Conservation (phyloP, 2,797 vertebrate genomes). For the Protonibea diacanthus region DNA sequence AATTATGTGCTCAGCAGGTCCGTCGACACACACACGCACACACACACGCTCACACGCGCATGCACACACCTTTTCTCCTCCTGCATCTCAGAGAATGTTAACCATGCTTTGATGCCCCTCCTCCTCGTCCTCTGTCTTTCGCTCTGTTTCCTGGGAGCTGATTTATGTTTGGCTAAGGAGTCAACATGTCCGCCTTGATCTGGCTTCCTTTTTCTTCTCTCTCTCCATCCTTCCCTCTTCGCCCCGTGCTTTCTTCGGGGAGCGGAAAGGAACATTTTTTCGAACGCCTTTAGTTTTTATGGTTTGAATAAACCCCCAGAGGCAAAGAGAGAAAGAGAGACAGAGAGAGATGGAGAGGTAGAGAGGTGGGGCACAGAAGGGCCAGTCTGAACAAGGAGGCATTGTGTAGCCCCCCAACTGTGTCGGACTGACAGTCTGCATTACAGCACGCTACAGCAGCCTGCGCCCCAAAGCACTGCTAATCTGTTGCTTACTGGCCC, state of each 20-base stretch:
- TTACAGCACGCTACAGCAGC: constrained; percentile 79
- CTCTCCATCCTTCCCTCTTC: constrained; percentile 24
- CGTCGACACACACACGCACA: neutral
- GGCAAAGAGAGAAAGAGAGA: constrained; percentile 44
- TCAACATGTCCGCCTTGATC: constrained; percentile 60
- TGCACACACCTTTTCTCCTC: constrained; percentile 43
- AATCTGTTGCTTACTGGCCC: constrained; percentile 74
- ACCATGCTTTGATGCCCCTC: constrained; percentile 77
- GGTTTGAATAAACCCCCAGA: constrained; percentile 65
- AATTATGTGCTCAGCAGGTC: constrained; percentile 58
- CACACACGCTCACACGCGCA: constrained; percentile 21
- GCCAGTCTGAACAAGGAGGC: constrained; percentile 81
- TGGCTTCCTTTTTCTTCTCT: constrained; percentile 32
- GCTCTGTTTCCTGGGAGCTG: constrained; percentile 66
- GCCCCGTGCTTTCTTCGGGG: constrained; percentile 4
- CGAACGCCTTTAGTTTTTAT: constrained; percentile 52
- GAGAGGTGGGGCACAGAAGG: constrained; percentile 68
- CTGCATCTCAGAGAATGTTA: constrained; percentile 71
- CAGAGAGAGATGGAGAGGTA: constrained; percentile 64
- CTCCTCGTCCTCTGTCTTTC: constrained; percentile 34
- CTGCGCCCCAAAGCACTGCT: constrained; percentile 70
- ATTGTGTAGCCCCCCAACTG: constrained; percentile 82
- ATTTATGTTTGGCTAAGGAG: constrained; percentile 76
- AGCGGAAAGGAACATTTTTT: constrained; percentile 20
- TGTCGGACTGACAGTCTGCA: constrained; percentile 80